phyloP scores from a whole-genome alignment of 2,113 vertebrate genomes.

The Dipodomys spectabilis region DNA sequence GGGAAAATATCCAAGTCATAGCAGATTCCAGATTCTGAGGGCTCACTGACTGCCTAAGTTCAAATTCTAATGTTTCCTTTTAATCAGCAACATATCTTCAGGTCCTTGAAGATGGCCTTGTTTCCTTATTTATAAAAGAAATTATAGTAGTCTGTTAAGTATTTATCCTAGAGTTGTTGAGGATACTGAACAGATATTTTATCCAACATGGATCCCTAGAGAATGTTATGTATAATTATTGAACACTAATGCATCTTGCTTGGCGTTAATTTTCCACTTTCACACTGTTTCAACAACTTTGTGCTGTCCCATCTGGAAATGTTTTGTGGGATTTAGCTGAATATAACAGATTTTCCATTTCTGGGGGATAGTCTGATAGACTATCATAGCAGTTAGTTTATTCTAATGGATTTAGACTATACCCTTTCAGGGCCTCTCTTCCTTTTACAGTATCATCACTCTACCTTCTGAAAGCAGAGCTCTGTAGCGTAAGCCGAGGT shows the following conservation, averaged over 20 bases:
- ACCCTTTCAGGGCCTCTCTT: conserved; percentile 12
- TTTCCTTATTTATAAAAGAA: conserved; percentile 12
- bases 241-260: neutral
- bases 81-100: neutral
- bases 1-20: neutral
- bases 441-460: conserved; percentile 9
- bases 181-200: neutral
- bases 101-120: neutral
- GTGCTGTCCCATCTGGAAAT: neutral
- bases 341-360: neutral
- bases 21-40: neutral
- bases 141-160: neutral
- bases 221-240: neutral
- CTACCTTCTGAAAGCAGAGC: conserved; percentile 11
- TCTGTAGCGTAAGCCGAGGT: neutral
- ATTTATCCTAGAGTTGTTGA: neutral
- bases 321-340: conserved; percentile 10
- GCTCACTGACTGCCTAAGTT: neutral
- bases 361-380: neutral
- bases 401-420: neutral
- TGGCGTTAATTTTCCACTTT: neutral
- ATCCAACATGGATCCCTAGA: neutral
- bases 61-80: neutral
- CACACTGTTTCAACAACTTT: neutral
- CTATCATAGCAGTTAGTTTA: neutral